Conservation (phyloP, 2,113 vertebrate species). For the Peromyscus polionotus region DNA sequence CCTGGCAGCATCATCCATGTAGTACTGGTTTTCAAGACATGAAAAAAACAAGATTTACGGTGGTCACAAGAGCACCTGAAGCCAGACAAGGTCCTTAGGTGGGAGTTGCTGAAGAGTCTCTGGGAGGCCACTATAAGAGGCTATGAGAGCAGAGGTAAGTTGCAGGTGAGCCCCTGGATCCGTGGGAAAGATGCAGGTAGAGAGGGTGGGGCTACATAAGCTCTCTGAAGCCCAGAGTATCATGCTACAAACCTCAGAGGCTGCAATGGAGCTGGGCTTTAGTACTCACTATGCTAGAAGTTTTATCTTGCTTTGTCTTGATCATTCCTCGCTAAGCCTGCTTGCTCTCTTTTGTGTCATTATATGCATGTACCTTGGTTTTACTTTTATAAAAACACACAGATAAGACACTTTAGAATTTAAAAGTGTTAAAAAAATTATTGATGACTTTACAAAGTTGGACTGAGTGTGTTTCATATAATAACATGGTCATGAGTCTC, state of each 20-base stretch:
- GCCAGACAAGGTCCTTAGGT: not conserved
- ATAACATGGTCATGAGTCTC: not conserved
- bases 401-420: not conserved
- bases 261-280: not conserved
- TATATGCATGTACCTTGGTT: not conserved
- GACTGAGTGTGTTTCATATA: not conserved
- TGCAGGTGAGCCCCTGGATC: not conserved
- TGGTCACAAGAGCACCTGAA: not conserved
- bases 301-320: not conserved
- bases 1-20: not conserved
- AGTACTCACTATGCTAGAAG: not conserved
- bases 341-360: not conserved
- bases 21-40: not conserved
- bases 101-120: not conserved
- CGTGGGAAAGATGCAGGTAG: not conserved
- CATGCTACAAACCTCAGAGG: not conserved
- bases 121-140: not conserved
- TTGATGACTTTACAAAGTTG: not conserved
- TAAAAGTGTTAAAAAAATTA: not conserved
- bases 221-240: not conserved
- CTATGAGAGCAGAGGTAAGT: not conserved
- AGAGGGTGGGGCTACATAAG: not conserved
- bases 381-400: not conserved
- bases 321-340: not conserved
- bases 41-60: not conserved